phyloP scores from a whole-genome alignment of 2,113 vertebrate species.

The Tragelaphus scriptus region DNA sequence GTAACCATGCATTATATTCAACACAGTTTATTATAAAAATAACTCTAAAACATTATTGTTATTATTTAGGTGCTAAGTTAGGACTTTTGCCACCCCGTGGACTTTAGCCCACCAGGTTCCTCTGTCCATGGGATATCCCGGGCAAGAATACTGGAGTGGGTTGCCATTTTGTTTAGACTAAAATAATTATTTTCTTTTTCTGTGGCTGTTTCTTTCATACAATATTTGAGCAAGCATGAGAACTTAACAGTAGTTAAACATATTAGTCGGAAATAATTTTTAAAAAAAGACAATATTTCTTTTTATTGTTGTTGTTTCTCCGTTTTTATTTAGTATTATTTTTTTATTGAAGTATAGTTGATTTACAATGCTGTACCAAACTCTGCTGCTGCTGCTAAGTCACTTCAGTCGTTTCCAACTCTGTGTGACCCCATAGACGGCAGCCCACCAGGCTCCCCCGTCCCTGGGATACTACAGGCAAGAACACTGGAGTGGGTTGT shows the following conservation, averaged over 20 bases:
- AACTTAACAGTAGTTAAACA: background rate
- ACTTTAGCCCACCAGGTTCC: background rate
- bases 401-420: too few relatives aligned
- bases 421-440: too few relatives aligned
- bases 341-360: background rate
- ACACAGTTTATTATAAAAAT: slow-evolving; percentile 11
- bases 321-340: background rate
- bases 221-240: slow-evolving; percentile 3
- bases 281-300: background rate
- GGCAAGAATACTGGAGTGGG: background rate
- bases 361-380: background rate
- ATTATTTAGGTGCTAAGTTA: background rate
- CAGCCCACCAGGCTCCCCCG: too few relatives aligned
- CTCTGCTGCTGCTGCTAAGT: too few relatives aligned
- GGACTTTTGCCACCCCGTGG: background rate
- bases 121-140: background rate
- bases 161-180: background rate
- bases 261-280: background rate
- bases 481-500: too few relatives aligned
- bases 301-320: background rate
- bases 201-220: background rate
- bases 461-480: too few relatives aligned
- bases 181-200: background rate
- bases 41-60: background rate
- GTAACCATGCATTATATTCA: background rate